These are phyloP conservation scores for Sebastes fasciatus DNA, from an alignment of 2,113 vertebrate genomes.

Conservation along the genomic window DNA sequence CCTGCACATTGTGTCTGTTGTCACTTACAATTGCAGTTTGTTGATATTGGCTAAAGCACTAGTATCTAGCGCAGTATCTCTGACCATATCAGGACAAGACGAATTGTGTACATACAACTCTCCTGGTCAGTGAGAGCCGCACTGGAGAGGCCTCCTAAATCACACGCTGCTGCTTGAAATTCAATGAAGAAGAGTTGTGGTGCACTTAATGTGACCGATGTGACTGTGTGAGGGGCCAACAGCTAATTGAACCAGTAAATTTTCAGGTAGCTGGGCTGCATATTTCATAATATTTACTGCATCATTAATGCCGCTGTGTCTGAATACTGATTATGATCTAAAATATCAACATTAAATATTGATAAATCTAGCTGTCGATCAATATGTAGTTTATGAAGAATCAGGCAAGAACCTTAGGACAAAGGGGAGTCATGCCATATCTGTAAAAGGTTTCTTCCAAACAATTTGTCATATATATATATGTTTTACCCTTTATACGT, in stretches of 20 bases:
- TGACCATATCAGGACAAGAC: not conserved
- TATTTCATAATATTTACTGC: slow-evolving; percentile 20
- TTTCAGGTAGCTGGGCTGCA: slow-evolving; percentile 4
- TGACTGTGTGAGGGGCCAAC: slow-evolving; percentile 33
- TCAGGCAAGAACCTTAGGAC: not conserved
- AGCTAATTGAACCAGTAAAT: slow-evolving; percentile 59
- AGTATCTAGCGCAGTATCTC: not conserved
- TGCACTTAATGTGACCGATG: slow-evolving; percentile 37
- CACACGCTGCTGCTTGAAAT: slow-evolving; percentile 10
- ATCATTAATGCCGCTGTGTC: not conserved
- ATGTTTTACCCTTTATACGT: not conserved
- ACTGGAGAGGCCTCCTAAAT: not conserved
- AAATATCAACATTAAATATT: not conserved
- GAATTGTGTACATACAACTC: not conserved
- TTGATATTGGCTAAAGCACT: not conserved
- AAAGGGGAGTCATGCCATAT: no score
- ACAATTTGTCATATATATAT: not conserved
- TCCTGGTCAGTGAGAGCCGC: not conserved
- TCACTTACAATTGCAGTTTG: slow-evolving; percentile 14
- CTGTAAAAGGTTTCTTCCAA: no score
- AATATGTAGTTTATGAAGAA: not conserved
- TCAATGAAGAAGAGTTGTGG: slow-evolving; percentile 8
- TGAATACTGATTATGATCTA: not conserved
- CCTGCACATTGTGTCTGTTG: slow-evolving; percentile 15
- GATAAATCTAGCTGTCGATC: not conserved